These are phyloP conservation scores for Erinaceus europaeus DNA, from an alignment of 2,113 vertebrate species.

Conservation along the genomic window DNA sequence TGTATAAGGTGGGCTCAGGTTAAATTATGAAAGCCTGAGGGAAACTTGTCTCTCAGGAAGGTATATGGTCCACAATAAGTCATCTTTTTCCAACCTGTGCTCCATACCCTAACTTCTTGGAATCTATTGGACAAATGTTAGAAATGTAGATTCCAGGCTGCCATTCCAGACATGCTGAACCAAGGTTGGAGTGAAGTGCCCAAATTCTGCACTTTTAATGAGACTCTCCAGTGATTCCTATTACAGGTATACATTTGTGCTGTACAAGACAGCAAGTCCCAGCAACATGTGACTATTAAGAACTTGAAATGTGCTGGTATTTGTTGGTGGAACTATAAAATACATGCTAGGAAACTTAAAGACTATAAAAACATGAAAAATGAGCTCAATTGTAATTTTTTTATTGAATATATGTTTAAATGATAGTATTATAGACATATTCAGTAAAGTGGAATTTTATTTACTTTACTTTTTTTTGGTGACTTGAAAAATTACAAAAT, in stretches of 20 bases:
- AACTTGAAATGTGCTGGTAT: background rate
- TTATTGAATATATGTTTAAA: background rate
- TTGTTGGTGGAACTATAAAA: no score
- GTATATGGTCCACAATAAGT: background rate
- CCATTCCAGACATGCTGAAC: background rate
- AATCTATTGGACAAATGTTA: background rate
- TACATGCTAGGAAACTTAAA: no score
- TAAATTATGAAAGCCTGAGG: background rate
- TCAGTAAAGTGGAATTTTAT: background rate
- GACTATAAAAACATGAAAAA: background rate
- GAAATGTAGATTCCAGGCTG: background rate
- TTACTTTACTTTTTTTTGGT: background rate
- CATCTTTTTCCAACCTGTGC: background rate
- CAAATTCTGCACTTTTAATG: background rate
- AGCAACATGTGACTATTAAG: no score
- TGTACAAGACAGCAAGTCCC: fast-evolving
- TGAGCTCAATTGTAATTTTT: background rate
- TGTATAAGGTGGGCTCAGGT: background rate
- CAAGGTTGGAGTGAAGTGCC: background rate
- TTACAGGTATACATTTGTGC: background rate
- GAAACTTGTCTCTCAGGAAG: background rate
- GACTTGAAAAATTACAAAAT: no score
- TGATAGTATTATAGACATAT: background rate
- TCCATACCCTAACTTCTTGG: background rate
- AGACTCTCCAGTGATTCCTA: background rate